These are phyloP conservation scores for Scomber colias DNA, from an alignment of 2,113 vertebrate genomes.

Conservation along the genomic window DNA sequence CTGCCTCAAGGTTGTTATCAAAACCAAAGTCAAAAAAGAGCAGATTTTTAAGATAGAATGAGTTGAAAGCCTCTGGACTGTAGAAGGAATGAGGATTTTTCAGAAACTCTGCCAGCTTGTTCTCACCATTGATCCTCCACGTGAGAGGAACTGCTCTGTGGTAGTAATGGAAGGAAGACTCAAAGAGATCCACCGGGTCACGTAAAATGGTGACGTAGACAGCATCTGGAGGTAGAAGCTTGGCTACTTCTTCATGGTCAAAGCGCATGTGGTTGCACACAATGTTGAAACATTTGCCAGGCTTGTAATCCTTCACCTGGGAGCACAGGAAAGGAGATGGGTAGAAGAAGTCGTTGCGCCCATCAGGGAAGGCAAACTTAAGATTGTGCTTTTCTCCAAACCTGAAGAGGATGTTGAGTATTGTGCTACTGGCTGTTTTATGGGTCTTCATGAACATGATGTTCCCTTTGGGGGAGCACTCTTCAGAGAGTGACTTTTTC, in stretches of 20 bases:
- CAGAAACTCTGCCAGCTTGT: conserved; percentile 91
- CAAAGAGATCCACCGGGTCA: conserved; percentile 92
- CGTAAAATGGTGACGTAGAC: conserved; percentile 92
- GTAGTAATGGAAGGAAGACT: conserved; percentile 96
- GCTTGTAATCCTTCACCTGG: conserved; percentile 91
- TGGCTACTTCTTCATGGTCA: conserved; percentile 86
- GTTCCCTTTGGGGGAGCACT: conserved; percentile 86
- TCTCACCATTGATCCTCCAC: conserved; percentile 87
- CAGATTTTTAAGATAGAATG: conserved; percentile 95
- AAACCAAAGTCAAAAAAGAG: conserved; percentile 95
- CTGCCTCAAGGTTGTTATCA: conserved; percentile 86
- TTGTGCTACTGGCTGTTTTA: conserved; percentile 96
- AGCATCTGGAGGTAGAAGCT: conserved; percentile 85
- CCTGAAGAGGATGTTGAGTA: conserved; percentile 96
- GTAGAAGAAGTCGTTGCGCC: conserved; percentile 95
- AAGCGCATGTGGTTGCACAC: conserved; percentile 98
- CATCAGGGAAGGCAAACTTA: conserved; percentile 91
- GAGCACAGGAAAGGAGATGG: conserved; percentile 88
- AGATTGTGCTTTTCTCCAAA: conserved; percentile 93
- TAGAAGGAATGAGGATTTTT: conserved; percentile 87
- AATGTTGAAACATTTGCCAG: conserved; percentile 92
- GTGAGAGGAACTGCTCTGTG: conserved; percentile 88
- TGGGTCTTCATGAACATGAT: conserved; percentile 99
- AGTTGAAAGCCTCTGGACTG: conserved; percentile 87
- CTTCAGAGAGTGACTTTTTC: fast-evolving